These are phyloP conservation scores for Acromyrmex charruanus DNA, from an alignment of 1,140 invertebrate species.

Conservation along the genomic window DNA sequence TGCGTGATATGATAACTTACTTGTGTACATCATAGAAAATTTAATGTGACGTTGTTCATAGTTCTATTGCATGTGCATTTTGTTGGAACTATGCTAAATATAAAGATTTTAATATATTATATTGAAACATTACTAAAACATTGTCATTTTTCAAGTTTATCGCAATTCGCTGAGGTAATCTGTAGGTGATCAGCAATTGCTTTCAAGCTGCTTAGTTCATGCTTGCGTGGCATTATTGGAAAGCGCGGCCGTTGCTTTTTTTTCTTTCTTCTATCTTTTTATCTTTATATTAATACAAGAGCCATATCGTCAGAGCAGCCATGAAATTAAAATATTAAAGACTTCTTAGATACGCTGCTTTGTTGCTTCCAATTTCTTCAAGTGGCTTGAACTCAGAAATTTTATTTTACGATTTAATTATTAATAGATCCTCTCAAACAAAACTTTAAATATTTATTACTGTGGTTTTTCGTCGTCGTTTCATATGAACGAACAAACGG, in stretches of 20 bases:
- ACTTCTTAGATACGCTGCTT: neutral
- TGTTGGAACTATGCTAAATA: neutral
- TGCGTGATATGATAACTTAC: neutral
- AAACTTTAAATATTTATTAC: too few species aligned
- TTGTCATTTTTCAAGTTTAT: slow-evolving; percentile 39
- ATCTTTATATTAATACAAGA: neutral
- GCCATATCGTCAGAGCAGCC: neutral
- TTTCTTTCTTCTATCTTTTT: neutral
- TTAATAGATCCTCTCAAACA: neutral
- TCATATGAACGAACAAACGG: neutral
- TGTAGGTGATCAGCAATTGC: neutral
- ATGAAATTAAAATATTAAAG: slow-evolving; percentile 1
- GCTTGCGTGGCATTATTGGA: slow-evolving; percentile 36
- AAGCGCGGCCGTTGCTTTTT: neutral
- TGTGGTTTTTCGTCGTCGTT: neutral
- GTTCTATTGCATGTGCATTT: neutral
- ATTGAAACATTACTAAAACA: neutral
- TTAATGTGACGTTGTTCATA: neutral
- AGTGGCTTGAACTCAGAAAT: neutral
- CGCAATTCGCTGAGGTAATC: neutral
- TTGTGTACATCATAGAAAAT: neutral
- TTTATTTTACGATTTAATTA: neutral
- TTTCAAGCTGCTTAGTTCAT: neutral
- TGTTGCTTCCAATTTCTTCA: neutral
- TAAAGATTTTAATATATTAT: slow-evolving; percentile 12